Evolutionary conservation across 2,797 vertebrate species (phyloP), one percentile per base, ranked within the genome.

Genomic region (Enteromius thamalakanensis): DNA sequence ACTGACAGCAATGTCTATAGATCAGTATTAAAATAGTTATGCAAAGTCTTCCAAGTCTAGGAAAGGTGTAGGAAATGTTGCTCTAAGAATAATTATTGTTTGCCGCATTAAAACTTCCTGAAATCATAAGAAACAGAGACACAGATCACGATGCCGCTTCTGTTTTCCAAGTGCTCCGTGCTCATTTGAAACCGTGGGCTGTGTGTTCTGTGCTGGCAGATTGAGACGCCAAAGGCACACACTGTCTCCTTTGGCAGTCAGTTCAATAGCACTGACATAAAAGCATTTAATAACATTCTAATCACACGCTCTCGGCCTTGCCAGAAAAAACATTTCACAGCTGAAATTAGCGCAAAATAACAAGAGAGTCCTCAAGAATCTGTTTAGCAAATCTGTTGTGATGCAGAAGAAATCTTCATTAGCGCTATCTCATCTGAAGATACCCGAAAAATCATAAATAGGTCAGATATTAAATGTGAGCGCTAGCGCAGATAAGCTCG

Each of bases 221-320:
- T 85, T 81, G 75, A 72, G 74, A 74, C 47, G 80, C 86, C 83
- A 68, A 84, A 80, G 79, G 80, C 79, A 76, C 79, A 72, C 72
- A 78, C 84, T 77, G 81, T 85, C 87, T 86, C 80, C 34, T 85
- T 86, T 85, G 81, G 86, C 87, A 88, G 71, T 77, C 83, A 85
- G 69, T 75, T 83, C 87, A 86, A 85, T 85, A 86, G 85, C 84
- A 87, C 82, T 85, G 87, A 87, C 85, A 86, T 87, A 86, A 88
- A 78, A 87, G 86, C 86, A 82, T 87, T 87, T 85, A 87, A 88
- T 88, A 89, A 89, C 86, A 88, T 87, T 89, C 88, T 83, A 87
- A 90, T 89, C 83, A 86, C 77, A 84, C 72, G 81, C 70, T 60
- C 77, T 79, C 64, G 79, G 80, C 84, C 76, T 76, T 83, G 80